phyloP scores from a whole-genome alignment of 2,113 vertebrate species.

The Ovis canadensis region DNA sequence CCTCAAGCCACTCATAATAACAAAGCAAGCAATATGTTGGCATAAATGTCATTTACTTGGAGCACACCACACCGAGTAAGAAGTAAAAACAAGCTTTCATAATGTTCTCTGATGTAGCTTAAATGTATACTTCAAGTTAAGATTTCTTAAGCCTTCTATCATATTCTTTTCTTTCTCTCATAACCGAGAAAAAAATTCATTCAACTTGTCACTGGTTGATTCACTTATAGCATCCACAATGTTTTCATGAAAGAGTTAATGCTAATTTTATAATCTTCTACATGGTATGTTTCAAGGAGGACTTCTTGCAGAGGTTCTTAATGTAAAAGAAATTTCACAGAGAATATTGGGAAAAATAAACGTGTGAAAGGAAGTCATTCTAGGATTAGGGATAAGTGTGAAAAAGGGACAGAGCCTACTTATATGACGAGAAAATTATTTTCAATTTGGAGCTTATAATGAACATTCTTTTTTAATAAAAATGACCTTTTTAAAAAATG shows the following conservation, averaged over 20 bases:
- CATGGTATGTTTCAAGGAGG: not conserved
- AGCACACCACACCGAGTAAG: accelerated
- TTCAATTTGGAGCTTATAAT: conserved; percentile 46
- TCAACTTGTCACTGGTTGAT: not conserved
- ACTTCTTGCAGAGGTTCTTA: not conserved
- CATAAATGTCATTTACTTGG: not conserved
- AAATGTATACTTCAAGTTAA: not conserved
- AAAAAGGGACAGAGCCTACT: not conserved
- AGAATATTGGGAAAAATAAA: not conserved
- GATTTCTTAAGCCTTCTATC: not conserved
- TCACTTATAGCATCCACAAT: not conserved
- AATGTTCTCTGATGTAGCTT: not conserved
- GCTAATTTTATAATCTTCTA: not conserved
- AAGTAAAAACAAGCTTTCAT: not conserved
- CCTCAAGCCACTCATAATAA: not conserved
- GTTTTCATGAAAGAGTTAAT: not conserved
- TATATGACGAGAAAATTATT: conserved; percentile 17
- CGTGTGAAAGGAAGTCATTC: not conserved
- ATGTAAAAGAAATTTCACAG: not conserved
- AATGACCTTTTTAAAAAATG: conserved; percentile 62
- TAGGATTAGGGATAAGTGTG: not conserved
- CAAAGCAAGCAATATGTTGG: not conserved
- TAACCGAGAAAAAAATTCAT: not conserved
- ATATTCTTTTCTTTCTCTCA: not conserved
- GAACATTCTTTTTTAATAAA: conserved; percentile 28